These are phyloP conservation scores for Nephrotoma guestfalica DNA, from an alignment of 2,888 invertebrate genomes.

Conservation along the genomic window DNA sequence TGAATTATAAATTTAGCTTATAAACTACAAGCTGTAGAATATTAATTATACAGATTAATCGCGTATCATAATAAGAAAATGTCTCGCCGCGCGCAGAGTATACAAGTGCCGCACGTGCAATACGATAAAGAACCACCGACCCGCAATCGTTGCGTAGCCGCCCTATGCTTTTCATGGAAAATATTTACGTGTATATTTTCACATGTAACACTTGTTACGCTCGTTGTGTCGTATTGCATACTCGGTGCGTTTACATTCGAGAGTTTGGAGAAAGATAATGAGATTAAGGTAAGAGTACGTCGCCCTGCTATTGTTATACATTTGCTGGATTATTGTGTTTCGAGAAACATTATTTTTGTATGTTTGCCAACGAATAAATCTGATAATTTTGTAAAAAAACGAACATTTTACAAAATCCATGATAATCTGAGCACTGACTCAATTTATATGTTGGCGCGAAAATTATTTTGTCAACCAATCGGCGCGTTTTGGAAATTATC, in stretches of 20 bases:
- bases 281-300: conserved; percentile 43
- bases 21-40: not conserved
- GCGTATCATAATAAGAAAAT: not conserved
- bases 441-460: not conserved
- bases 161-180: conserved; percentile 46
- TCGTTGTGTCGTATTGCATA: conserved; percentile 82
- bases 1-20: not conserved
- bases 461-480: not conserved
- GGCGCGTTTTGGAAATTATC: not conserved
- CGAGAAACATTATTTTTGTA: not conserved
- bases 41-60: not conserved
- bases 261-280: conserved; percentile 57
- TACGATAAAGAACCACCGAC: conserved; percentile 7
- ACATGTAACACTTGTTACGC: conserved; percentile 71
- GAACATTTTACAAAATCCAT: not conserved
- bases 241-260: conserved; percentile 77
- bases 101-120: not conserved
- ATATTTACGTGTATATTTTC: conserved; percentile 74
- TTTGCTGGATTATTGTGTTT: not conserved
- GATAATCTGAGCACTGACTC: no score
- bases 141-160: conserved; percentile 24
- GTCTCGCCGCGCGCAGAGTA: conserved; percentile 7
- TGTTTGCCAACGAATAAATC: not conserved
- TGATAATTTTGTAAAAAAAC: not conserved
- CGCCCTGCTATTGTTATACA: not conserved